Conservation (phyloP, 2,797 vertebrate genomes). For the Poeciliopsis paucimaculata region DNA sequence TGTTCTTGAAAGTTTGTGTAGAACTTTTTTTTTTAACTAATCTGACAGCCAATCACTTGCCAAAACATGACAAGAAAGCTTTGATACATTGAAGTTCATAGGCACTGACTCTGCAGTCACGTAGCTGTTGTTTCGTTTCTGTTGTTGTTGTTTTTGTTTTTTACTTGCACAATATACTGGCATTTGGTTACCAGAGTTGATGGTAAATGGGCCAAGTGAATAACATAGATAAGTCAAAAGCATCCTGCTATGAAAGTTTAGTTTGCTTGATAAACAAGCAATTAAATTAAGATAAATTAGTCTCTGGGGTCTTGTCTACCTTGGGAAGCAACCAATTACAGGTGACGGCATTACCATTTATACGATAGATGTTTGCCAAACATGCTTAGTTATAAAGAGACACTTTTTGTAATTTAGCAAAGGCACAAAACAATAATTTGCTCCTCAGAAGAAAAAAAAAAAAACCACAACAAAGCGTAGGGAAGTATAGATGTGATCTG, state of each 20-base stretch:
- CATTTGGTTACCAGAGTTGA: neutral
- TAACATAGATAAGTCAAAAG: conserved; percentile 13
- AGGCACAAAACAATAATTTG: conserved; percentile 21
- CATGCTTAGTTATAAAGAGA: conserved; percentile 17
- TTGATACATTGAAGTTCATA: neutral
- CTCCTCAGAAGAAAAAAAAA: conserved; percentile 9
- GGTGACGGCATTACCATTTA: conserved; percentile 23
- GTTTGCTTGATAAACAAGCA: conserved; percentile 21
- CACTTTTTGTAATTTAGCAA: conserved; percentile 17
- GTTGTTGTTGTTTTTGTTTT: no score
- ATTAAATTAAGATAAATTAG: conserved; percentile 22
- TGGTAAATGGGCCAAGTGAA: neutral
- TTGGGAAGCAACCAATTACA: conserved; percentile 27
- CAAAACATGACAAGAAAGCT: neutral
- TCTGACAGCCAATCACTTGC: neutral
- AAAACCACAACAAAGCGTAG: conserved; percentile 29
- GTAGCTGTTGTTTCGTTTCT: neutral
- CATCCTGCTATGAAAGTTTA: conserved; percentile 9
- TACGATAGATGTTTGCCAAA: conserved; percentile 22
- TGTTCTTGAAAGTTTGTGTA: neutral
- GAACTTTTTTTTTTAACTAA: neutral
- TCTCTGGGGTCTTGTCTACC: neutral
- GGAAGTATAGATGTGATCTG: conserved; percentile 5
- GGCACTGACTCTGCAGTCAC: neutral
- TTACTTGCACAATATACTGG: no score